Percentiles rank a stretch among this genome's conserved stretches.
Evolutionary conservation across 2,888 invertebrate genomes (phyloP).

Genomic region (Dynastes tityus): DNA sequence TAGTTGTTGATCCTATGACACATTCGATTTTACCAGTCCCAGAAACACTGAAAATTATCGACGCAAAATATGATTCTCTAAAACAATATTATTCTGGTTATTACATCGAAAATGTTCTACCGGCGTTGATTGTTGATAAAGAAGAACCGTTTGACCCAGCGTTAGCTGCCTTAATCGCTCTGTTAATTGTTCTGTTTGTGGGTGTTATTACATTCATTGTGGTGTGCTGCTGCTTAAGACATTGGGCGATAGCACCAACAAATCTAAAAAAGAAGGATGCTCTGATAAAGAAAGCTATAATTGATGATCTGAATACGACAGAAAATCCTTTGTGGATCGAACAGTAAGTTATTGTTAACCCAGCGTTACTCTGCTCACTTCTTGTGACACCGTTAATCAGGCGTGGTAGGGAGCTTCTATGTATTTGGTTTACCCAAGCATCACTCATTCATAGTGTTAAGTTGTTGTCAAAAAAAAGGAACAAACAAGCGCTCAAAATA

Average conservation of each 20-base stretch:
- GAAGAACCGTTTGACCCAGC: constrained; percentile 90
- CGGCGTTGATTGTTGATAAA: constrained; percentile 77
- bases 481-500: no score
- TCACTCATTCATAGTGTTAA: no score
- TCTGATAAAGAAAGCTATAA: constrained; percentile 85
- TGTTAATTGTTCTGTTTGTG: constrained; percentile 88
- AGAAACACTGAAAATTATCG: constrained; percentile 85
- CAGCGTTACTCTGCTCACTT: no score
- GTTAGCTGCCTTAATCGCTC: constrained; percentile 87
- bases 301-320: constrained; percentile 90
- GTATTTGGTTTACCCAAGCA: no score
- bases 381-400: background rate
- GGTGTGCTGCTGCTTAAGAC: constrained; percentile 90
- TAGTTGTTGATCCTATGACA: constrained; percentile 83
- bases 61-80: constrained; percentile 88
- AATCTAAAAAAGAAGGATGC: constrained; percentile 88
- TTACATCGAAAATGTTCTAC: constrained; percentile 83
- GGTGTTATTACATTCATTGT: constrained; percentile 90
- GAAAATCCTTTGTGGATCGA: constrained; percentile 96
- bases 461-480: no score
- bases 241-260: constrained; percentile 89
- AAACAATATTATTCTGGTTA: constrained; percentile 84
- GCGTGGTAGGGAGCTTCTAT: no score
- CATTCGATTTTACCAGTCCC: constrained; percentile 85
- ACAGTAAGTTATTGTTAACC: constrained; percentile 75